Percentiles rank a stretch among this genome's conserved stretches.
phyloP scores from a whole-genome alignment of 2,888 invertebrate species.

The Alloplasta piceator region DNA sequence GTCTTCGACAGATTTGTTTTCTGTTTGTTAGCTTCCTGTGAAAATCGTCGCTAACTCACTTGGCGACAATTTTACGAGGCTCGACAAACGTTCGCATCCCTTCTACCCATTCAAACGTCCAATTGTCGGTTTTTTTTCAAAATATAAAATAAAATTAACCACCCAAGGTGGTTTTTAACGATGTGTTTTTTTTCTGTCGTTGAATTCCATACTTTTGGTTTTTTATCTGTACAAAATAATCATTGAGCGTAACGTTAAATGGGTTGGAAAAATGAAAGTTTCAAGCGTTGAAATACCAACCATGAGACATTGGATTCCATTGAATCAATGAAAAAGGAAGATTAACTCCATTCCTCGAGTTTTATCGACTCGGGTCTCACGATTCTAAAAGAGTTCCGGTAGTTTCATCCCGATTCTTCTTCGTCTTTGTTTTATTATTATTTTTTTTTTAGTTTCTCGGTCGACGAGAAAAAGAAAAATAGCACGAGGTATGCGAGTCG shows the following conservation, averaged over 20 bases:
- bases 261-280: neutral
- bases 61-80: too few species aligned
- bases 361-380: constrained; percentile 36
- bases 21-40: constrained; percentile 54
- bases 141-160: too few species aligned
- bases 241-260: neutral
- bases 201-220: neutral
- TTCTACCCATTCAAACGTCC: too few species aligned
- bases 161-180: neutral
- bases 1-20: constrained; percentile 29
- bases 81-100: too few species aligned
- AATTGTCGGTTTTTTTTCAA: too few species aligned
- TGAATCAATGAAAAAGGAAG: constrained; percentile 3
- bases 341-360: constrained; percentile 15
- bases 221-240: neutral
- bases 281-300: neutral
- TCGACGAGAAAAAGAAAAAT: constrained; percentile 30
- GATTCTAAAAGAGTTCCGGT: constrained; percentile 53
- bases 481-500: constrained; percentile 9
- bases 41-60: constrained; percentile 47
- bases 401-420: constrained; percentile 33
- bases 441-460: neutral
- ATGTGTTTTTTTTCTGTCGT: neutral
- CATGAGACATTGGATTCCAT: constrained; percentile 6
- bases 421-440: constrained; percentile 6